These are phyloP conservation scores for Cerastoderma edule DNA, from an alignment of 2,888 invertebrate genomes.

Conservation along the genomic window DNA sequence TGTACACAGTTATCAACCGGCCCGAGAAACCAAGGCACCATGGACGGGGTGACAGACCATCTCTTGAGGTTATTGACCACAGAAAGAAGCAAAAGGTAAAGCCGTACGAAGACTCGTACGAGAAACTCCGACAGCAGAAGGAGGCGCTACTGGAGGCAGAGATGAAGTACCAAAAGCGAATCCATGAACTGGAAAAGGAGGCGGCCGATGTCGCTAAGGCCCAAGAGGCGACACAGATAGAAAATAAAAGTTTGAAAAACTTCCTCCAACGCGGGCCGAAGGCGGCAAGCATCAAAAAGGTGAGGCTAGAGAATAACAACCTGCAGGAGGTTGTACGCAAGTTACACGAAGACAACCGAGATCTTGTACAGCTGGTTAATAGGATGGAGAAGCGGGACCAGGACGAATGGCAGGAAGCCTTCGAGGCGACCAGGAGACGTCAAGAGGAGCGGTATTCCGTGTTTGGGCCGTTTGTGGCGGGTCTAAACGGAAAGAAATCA, in stretches of 20 bases:
- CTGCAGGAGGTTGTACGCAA: slow-evolving; percentile 40
- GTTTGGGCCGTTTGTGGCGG: slow-evolving; percentile 51
- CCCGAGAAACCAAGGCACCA: slow-evolving; percentile 26
- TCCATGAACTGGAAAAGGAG: slow-evolving; percentile 49
- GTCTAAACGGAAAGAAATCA: slow-evolving; percentile 39
- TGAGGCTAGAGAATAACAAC: slow-evolving; percentile 37
- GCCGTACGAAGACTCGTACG: slow-evolving; percentile 39
- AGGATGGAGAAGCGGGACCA: slow-evolving; percentile 33
- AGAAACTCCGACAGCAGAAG: slow-evolving; percentile 39
- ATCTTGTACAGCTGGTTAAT: slow-evolving; percentile 28
- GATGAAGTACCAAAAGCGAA: slow-evolving; percentile 45
- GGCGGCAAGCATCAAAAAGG: slow-evolving; percentile 41
- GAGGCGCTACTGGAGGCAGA: slow-evolving; percentile 45
- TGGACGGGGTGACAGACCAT: slow-evolving; percentile 25
- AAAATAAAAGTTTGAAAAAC: slow-evolving; percentile 48
- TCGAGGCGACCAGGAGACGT: slow-evolving; percentile 32
- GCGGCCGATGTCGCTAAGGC: slow-evolving; percentile 37
- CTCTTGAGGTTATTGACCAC: slow-evolving; percentile 47
- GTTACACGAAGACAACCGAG: slow-evolving; percentile 48
- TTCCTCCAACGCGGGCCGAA: slow-evolving; percentile 53
- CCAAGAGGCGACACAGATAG: slow-evolving; percentile 46
- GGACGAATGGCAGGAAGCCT: slow-evolving; percentile 19
- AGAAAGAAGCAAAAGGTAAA: not conserved
- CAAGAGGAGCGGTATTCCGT: slow-evolving; percentile 48
- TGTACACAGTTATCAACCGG: slow-evolving; percentile 42